Evolutionary conservation across 2,888 invertebrate species (phyloP), one percentile per base, ranked within the genome.

Genomic region (Rugalucina vietnamica): DNA sequence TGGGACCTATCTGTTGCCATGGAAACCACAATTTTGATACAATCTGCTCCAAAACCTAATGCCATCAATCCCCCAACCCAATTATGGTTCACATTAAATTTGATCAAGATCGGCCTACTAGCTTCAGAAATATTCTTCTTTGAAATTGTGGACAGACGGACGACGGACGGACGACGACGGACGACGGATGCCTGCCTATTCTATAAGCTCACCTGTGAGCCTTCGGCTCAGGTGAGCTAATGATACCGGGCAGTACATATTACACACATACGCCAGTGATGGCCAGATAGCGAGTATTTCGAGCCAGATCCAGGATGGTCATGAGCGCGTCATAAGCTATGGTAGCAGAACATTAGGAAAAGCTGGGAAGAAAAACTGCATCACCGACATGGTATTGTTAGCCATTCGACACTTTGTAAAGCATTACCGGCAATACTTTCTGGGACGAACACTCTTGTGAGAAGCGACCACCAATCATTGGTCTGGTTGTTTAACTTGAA

Each of bases 381-480:
- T 36, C 21, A 71, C 37, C n/a, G 71, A 71, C 71, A 71, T 32
- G 24, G 71, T 32, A 37, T 37, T 71, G 3, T 37, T 37, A 71
- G 36, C 71, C 21, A 37, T 71, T n/a, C 32, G 37, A 18, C 37
- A 71, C 37, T 71, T 71, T 71, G 37, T 71, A 71, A 36, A 71
- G 24, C 34, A 37, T 71, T 71, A 71, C 14, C 14, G 71, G 24
- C 37, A 37, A 2, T 71, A 36, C 4, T 71, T 71, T 21, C 14
- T 71, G 21, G 36, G 71, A 1, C 27, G 71, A 14, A 37, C n/a
- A 32, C 34, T 71, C 32, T 0, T n/a, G 0, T 71, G 34, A 4
- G 37, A 0, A 71, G 5, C 0, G 37, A 37, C 34, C 36, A 71
- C 12, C 71, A 36, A 37, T 29, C 1, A 71, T 36, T 71, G 1